Percentiles rank a stretch among this genome's conserved stretches.
These are phyloP conservation scores for Pyxicephalus adspersus DNA, from an alignment of 2,113 vertebrate species.

Conservation along the genomic window DNA sequence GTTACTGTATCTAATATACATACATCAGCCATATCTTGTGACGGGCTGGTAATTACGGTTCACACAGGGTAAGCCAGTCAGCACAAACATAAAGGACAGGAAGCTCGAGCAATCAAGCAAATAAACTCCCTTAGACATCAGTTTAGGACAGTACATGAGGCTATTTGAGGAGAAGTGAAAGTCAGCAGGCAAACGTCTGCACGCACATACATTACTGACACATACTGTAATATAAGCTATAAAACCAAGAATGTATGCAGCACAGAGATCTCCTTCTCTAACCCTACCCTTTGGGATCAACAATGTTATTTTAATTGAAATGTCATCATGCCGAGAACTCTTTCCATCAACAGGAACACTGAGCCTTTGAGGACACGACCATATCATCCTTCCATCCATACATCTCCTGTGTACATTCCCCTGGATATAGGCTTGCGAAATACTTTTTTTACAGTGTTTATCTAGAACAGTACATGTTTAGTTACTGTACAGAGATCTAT, in stretches of 20 bases:
- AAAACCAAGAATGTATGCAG: conserved; percentile 57
- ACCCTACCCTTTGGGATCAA: conserved; percentile 45
- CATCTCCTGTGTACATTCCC: conserved; percentile 35
- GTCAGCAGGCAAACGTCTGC: conserved; percentile 55
- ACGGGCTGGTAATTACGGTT: conserved; percentile 53
- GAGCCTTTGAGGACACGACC: conserved; percentile 45
- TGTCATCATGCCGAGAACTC: conserved; percentile 55
- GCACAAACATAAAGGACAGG: conserved; percentile 57
- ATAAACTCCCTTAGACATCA: conserved; percentile 53
- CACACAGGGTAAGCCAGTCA: conserved; percentile 56
- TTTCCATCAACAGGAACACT: conserved; percentile 51
- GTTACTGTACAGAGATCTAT: conserved; percentile 24
- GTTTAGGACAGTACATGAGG: conserved; percentile 56
- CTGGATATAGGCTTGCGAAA: conserved; percentile 32
- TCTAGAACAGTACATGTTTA: conserved; percentile 29
- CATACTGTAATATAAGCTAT: conserved; percentile 56
- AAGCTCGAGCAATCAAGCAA: conserved; percentile 49
- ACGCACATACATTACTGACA: conserved; percentile 57
- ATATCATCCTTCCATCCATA: conserved; percentile 46
- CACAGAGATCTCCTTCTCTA: conserved; percentile 54
- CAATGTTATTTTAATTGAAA: conserved; percentile 58
- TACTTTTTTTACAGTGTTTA: conserved; percentile 49
- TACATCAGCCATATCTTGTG: conserved; percentile 52
- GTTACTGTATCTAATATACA: conserved; percentile 51
- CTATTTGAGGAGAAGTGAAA: conserved; percentile 58